Evolutionary conservation across 2,113 vertebrate genomes (phyloP).

Genomic region (Zootoca vivipara): DNA sequence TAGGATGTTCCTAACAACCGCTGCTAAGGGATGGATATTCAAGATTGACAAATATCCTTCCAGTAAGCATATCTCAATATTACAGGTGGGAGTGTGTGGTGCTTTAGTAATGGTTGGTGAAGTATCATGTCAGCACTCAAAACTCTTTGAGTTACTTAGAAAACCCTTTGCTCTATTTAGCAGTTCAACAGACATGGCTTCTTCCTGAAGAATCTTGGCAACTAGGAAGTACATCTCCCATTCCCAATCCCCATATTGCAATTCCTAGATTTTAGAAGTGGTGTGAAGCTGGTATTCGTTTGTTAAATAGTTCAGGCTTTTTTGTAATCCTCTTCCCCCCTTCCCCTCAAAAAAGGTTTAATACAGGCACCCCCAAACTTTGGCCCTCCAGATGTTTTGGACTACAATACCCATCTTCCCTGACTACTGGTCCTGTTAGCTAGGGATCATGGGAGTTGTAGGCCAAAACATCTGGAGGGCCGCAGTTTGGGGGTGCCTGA

Average conservation of each 20-base stretch:
- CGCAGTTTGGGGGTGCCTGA: too few relatives aligned
- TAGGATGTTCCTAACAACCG: not conserved
- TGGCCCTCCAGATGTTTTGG: too few relatives aligned
- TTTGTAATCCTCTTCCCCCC: not conserved
- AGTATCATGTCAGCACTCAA: not conserved
- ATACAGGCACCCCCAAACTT: too few relatives aligned
- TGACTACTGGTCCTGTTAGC: too few relatives aligned
- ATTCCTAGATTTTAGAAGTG: not conserved
- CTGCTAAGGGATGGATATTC: not conserved
- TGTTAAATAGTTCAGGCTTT: not conserved
- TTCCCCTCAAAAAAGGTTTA: not conserved
- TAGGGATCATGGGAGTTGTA: too few relatives aligned
- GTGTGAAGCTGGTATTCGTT: not conserved
- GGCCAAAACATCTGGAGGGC: too few relatives aligned
- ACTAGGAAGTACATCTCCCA: not conserved
- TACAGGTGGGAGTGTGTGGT: not conserved
- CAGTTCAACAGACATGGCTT: not conserved
- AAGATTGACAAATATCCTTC: not conserved
- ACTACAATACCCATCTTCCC: too few relatives aligned
- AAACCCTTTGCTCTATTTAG: not conserved
- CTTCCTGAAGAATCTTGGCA: not conserved
- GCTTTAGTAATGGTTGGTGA: not conserved
- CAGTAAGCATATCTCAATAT: not conserved
- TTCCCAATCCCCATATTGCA: too few relatives aligned
- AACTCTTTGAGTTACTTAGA: not conserved